A percentile compares a stretch with the other conserved stretches of the same genome.
These are phyloP conservation scores for Actinia equina DNA, from an alignment of 64 coral and sea anemone genomes.

Conservation along the genomic window DNA sequence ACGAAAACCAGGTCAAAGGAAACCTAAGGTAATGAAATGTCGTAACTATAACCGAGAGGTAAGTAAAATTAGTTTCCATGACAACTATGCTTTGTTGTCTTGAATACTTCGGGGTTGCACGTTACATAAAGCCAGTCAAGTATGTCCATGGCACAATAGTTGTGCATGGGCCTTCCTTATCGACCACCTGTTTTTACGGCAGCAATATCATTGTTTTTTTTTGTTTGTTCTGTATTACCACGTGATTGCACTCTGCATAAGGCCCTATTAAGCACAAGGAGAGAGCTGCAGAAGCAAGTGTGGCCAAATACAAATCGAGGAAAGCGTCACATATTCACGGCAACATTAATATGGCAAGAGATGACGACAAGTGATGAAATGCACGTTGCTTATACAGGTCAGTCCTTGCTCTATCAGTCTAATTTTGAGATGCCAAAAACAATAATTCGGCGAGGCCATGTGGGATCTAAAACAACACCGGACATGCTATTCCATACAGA, in stretches of 20 bases:
- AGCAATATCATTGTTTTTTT: neutral
- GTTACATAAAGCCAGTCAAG: neutral
- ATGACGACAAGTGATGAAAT: neutral
- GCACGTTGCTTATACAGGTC: slow-evolving; percentile 3
- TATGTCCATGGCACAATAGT: neutral
- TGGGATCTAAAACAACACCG: neutral
- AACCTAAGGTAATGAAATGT: too few relatives aligned
- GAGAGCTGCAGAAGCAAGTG: slow-evolving; percentile 17
- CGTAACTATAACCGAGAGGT: too few relatives aligned
- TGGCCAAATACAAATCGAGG: neutral
- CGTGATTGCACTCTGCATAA: slow-evolving; percentile 6
- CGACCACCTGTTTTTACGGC: neutral
- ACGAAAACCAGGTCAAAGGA: too few relatives aligned
- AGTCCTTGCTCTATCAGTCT: slow-evolving; percentile 15
- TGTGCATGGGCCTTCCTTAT: too few relatives aligned
- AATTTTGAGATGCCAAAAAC: neutral
- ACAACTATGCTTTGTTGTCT: too few relatives aligned
- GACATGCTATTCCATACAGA: too few relatives aligned
- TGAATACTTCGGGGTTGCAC: too few relatives aligned
- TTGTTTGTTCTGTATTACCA: neutral
- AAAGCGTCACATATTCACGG: neutral
- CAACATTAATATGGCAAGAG: neutral
- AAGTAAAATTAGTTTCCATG: too few relatives aligned
- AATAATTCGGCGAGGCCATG: neutral
- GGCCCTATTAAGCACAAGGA: neutral